phyloP scores from a whole-genome alignment of 2,113 vertebrate species.

The Syrmaticus mikado region DNA sequence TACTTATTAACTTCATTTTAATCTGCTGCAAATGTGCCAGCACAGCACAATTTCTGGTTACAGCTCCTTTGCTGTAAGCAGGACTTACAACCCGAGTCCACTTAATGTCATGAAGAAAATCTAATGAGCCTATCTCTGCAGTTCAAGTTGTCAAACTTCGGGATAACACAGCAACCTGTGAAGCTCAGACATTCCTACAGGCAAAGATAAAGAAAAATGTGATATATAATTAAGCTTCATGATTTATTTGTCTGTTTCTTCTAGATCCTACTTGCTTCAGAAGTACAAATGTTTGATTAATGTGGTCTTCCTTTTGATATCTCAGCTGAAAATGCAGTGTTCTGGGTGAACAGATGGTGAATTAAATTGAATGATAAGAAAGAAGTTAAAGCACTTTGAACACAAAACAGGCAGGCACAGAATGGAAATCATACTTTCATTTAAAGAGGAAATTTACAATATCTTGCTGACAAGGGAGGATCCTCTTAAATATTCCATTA shows the following conservation, averaged over 20 bases:
- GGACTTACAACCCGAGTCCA: neutral
- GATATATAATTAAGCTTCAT: slow-evolving; percentile 25
- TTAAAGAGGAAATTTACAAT: neutral
- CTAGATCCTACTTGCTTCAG: slow-evolving; percentile 39
- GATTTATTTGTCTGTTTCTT: slow-evolving; percentile 63
- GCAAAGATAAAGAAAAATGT: neutral
- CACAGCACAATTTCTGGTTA: neutral
- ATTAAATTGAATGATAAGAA: slow-evolving; percentile 61
- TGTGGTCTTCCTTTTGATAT: slow-evolving; percentile 56
- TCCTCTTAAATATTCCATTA: neutral
- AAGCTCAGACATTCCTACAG: slow-evolving; percentile 10
- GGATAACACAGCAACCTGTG: neutral
- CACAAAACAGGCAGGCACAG: neutral
- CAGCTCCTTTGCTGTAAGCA: neutral
- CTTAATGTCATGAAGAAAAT: neutral
- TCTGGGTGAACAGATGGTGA: slow-evolving; percentile 55
- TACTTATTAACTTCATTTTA: slow-evolving; percentile 4
- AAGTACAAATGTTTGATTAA: slow-evolving; percentile 70
- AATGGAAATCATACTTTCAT: slow-evolving; percentile 23
- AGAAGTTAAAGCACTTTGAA: slow-evolving; percentile 48
- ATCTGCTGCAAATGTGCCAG: neutral
- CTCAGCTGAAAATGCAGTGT: slow-evolving; percentile 65
- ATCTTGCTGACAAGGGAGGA: neutral
- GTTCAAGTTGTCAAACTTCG: neutral
- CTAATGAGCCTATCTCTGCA: neutral